Evolutionary conservation across 2,888 invertebrate genomes (phyloP).

Genomic region (Eilema griseolum): DNA sequence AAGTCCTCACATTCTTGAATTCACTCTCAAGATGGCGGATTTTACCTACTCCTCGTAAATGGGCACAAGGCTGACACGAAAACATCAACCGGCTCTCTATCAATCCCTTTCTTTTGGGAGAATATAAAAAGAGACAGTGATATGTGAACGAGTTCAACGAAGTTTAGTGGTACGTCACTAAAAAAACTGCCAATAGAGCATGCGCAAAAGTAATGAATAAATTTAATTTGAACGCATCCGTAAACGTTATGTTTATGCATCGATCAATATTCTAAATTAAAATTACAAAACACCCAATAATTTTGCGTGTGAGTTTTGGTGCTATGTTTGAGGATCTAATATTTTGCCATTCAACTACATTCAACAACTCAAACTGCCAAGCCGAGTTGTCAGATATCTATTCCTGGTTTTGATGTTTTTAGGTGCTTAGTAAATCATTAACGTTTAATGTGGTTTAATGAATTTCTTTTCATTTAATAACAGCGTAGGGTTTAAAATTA

Average conservation of each 20-base stretch:
- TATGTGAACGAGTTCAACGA: slow-evolving; percentile 76
- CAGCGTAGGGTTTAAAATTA: too few species aligned
- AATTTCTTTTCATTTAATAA: too few species aligned
- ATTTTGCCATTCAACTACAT: too few species aligned
- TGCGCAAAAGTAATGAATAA: slow-evolving; percentile 73
- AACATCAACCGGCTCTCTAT: slow-evolving; percentile 85
- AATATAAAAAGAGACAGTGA: slow-evolving; percentile 75
- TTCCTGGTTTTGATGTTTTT: too few species aligned
- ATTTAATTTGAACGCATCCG: slow-evolving; percentile 70
- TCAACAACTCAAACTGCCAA: too few species aligned
- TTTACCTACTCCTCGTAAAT: slow-evolving; percentile 87
- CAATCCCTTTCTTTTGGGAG: slow-evolving; percentile 79
- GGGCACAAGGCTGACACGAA: slow-evolving; percentile 88
- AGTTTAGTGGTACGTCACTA: slow-evolving; percentile 78
- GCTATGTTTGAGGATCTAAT: too few species aligned
- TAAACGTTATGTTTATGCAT: slow-evolving; percentile 55
- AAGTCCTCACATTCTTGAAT: slow-evolving; percentile 88
- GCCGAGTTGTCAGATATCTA: too few species aligned
- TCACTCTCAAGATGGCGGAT: slow-evolving; percentile 89
- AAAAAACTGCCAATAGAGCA: slow-evolving; percentile 78
- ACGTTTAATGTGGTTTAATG: too few species aligned
- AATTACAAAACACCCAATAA: background rate
- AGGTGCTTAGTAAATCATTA: too few species aligned
- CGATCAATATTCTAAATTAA: background rate
- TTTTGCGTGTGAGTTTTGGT: too few species aligned